Conservation (phyloP, 2,113 vertebrate genomes). For the Hemiprocne comata region DNA sequence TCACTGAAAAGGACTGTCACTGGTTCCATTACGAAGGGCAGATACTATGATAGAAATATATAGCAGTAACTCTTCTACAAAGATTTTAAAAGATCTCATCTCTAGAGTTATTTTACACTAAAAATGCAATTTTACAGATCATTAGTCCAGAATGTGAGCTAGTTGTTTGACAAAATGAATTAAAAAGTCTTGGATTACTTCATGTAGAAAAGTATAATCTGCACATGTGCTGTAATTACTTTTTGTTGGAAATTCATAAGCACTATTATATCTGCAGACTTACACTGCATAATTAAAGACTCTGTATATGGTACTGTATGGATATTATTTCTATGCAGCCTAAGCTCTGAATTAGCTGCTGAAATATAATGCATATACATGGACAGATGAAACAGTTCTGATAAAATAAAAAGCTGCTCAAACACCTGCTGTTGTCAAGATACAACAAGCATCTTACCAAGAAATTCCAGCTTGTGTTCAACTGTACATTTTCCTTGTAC, state of each 20-base stretch:
- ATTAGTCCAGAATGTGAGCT: conserved; percentile 40
- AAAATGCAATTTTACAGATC: conserved; percentile 53
- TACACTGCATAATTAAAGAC: conserved; percentile 22
- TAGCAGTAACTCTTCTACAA: not conserved
- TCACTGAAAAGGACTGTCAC: not conserved
- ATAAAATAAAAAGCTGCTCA: not conserved
- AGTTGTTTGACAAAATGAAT: conserved; percentile 32
- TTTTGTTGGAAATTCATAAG: conserved; percentile 19
- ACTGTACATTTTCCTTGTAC: not conserved
- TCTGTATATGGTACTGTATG: not conserved
- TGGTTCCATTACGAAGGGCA: not conserved
- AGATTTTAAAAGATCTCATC: conserved; percentile 16
- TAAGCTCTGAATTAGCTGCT: not conserved
- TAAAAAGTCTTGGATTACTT: conserved; percentile 3
- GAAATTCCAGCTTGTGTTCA: not conserved
- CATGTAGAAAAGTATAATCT: not conserved
- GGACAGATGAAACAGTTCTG: not conserved
- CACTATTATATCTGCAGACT: not conserved
- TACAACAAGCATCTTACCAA: not conserved
- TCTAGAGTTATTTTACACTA: conserved; percentile 38
- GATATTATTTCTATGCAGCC: not conserved
- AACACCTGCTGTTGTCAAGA: conserved; percentile 2
- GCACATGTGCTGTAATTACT: not conserved
- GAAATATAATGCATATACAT: not conserved
- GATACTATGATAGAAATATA: not conserved